Evolutionary conservation across 2,797 vertebrate genomes (phyloP).

Genomic region (Capromys pilorides): DNA sequence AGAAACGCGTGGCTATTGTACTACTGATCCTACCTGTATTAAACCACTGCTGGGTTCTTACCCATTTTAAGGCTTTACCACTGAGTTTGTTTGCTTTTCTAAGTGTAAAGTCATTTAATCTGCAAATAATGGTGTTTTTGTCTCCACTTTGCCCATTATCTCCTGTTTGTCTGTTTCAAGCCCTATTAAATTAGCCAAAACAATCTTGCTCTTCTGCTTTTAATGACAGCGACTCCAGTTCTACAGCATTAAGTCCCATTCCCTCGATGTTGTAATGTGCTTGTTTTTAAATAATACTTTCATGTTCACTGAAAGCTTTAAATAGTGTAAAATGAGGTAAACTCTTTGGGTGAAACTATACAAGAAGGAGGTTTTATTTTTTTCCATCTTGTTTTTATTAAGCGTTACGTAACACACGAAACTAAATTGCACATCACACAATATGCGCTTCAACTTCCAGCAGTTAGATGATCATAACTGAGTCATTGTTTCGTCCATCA

Average conservation of each 20-base stretch:
- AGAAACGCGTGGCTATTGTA: background rate
- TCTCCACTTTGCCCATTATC: slow-evolving; percentile 44
- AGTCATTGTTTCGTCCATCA: no score
- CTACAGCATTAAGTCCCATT: background rate
- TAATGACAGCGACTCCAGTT: slow-evolving; percentile 14
- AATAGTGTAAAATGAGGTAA: background rate
- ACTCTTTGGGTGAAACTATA: slow-evolving; percentile 1
- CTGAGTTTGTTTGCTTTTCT: slow-evolving; percentile 60
- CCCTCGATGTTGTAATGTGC: slow-evolving; percentile 3
- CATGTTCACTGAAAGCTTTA: slow-evolving; percentile 43
- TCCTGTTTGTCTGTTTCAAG: slow-evolving; percentile 55
- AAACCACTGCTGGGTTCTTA: slow-evolving; percentile 15
- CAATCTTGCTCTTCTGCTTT: slow-evolving; percentile 46
- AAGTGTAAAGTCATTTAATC: slow-evolving; percentile 55
- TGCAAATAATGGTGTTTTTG: slow-evolving; percentile 51
- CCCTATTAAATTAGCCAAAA: slow-evolving; percentile 55
- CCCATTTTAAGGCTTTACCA: slow-evolving; percentile 37
- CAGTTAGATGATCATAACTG: no score
- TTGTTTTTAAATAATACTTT: slow-evolving; percentile 46
- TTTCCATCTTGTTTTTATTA: no score
- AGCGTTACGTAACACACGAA: no score
- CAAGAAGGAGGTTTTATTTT: background rate
- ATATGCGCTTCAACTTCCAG: no score
- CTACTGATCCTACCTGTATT: background rate
- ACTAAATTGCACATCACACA: no score